Evolutionary conservation across 2,797 vertebrate species (phyloP).

Genomic region (Chiloscyllium punctatum): DNA sequence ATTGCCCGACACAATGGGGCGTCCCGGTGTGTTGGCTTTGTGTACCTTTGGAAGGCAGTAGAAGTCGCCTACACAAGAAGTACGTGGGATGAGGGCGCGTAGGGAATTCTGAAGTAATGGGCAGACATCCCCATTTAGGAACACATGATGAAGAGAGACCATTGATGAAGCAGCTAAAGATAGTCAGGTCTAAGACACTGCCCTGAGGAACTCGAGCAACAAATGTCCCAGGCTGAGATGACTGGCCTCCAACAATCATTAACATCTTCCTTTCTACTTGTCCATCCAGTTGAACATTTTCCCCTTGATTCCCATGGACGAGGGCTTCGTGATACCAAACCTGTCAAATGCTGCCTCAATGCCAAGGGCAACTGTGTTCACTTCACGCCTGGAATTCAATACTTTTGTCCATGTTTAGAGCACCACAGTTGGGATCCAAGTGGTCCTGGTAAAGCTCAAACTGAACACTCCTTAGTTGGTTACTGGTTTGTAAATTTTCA

Average conservation of each 20-base stretch:
- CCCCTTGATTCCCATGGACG: not conserved
- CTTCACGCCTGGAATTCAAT: not conserved
- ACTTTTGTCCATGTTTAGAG: not conserved
- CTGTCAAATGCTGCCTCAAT: not conserved
- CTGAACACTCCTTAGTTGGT: not conserved
- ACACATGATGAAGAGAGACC: not conserved
- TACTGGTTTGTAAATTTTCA: not conserved
- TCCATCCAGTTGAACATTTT: not conserved
- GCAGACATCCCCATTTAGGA: not conserved
- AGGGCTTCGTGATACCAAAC: too few species aligned
- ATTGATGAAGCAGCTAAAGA: too few species aligned
- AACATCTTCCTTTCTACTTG: not conserved
- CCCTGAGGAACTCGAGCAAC: not conserved
- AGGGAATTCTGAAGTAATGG: not conserved
- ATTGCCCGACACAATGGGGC: too few species aligned
- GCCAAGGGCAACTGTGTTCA: not conserved
- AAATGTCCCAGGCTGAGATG: not conserved
- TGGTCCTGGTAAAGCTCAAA: not conserved
- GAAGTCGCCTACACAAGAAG: too few species aligned
- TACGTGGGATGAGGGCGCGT: too few species aligned
- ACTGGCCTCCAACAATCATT: not conserved
- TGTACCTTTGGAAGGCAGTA: too few species aligned
- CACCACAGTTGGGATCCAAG: not conserved
- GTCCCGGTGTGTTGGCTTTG: too few species aligned
- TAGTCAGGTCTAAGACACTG: too few species aligned